phyloP scores from a whole-genome alignment of 2,797 vertebrate species.

The Falco berigora region DNA sequence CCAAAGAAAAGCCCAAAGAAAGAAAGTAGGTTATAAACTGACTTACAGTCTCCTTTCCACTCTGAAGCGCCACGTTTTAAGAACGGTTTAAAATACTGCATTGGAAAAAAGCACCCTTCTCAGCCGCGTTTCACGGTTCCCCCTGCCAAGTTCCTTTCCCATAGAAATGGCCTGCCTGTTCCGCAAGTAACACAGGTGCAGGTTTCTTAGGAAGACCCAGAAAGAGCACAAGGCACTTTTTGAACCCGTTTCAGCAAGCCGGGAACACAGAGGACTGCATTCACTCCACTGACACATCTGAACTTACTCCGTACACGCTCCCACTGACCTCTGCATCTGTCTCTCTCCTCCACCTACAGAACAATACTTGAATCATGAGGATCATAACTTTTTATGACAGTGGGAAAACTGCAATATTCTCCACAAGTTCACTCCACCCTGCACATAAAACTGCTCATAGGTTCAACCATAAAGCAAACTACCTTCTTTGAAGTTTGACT shows the following conservation, averaged over 20 bases:
- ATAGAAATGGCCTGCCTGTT: conserved; percentile 35
- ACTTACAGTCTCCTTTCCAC: neutral
- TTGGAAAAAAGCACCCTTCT: neutral
- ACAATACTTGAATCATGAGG: neutral
- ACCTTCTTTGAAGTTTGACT: neutral
- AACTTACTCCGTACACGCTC: neutral
- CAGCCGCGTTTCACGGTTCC: neutral
- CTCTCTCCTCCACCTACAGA: neutral
- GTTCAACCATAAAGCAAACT: conserved; percentile 29
- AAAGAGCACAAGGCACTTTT: conserved; percentile 29
- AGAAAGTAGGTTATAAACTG: conserved; percentile 28
- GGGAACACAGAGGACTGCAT: conserved; percentile 5
- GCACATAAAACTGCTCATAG: conserved; percentile 49
- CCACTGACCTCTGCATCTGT: conserved; percentile 10
- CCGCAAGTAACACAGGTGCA: neutral
- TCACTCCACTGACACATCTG: neutral
- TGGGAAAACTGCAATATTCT: conserved; percentile 47
- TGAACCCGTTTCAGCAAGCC: neutral
- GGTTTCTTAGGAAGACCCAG: neutral
- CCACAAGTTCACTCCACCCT: conserved; percentile 17
- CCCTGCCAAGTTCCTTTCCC: conserved; percentile 58
- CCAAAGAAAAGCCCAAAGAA: conserved; percentile 9
- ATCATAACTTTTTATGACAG: conserved; percentile 54
- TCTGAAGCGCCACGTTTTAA: conserved; percentile 4
- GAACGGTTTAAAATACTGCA: neutral